Evolutionary conservation across 1,140 invertebrate genomes (phyloP).

Genomic region (Potamilus streckersoni): DNA sequence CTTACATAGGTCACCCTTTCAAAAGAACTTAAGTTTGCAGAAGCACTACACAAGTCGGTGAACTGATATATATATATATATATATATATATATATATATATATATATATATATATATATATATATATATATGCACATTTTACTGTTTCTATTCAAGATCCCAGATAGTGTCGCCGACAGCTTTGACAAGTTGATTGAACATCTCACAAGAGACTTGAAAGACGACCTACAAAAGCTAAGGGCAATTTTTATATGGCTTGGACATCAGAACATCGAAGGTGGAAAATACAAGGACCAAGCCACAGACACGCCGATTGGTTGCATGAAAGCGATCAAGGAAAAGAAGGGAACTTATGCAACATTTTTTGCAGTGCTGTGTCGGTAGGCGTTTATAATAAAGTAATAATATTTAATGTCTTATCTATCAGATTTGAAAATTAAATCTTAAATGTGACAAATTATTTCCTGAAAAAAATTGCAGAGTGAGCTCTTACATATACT

Average conservation of each 20-base stretch:
- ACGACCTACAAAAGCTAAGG: constrained; percentile 20
- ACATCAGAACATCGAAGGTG: constrained; percentile 4
- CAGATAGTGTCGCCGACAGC: constrained; percentile 3
- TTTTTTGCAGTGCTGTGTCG: constrained; percentile 27
- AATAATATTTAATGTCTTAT: no score
- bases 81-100: no score
- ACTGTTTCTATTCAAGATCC: constrained; percentile 1
- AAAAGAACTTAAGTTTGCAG: no score
- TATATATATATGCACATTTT: no score
- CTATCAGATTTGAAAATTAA: no score
- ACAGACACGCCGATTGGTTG: constrained; percentile 15
- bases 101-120: no score
- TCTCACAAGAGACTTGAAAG: constrained; percentile 13
- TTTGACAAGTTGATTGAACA: constrained; percentile 10
- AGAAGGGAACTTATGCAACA: constrained; percentile 8
- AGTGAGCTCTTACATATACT: no score
- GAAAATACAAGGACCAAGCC: constrained; percentile 3
- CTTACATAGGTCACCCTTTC: no score
- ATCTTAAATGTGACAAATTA: no score
- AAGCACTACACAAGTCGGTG: no score
- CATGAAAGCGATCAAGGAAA: constrained; percentile 18
- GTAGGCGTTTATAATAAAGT: background rate
- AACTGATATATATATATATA: no score
- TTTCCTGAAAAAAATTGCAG: no score
- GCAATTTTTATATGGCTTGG: constrained; percentile 26